A percentile compares a stretch with the other conserved stretches of the same genome.
Conservation (phyloP, 2,797 vertebrate species). For the Cynopterus sphinx region DNA sequence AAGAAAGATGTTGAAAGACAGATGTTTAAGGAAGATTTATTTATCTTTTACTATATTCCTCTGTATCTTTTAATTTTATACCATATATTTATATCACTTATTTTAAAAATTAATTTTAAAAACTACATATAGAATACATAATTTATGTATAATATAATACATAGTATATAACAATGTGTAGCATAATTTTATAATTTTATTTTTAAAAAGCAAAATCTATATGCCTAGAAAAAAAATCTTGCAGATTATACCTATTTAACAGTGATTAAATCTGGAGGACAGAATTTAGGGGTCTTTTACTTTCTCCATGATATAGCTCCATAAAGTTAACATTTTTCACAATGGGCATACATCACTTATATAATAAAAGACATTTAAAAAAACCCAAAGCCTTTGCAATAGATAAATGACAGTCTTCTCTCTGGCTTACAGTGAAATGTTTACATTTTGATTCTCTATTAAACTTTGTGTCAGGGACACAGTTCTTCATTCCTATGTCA, state of each 20-base stretch:
- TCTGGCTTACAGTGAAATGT: not conserved
- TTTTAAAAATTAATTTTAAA: conserved; percentile 24
- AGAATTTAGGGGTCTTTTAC: not conserved
- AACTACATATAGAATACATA: not conserved
- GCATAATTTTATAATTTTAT: not conserved
- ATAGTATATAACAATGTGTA: not conserved
- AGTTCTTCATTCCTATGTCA: not conserved
- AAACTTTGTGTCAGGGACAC: conserved; percentile 24
- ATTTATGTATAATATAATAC: not conserved
- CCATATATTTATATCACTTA: not conserved
- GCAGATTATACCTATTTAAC: not conserved
- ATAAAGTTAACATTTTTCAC: not conserved
- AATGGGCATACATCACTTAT: not conserved
- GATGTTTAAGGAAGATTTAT: not conserved
- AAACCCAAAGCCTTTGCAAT: not conserved
- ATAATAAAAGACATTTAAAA: not conserved
- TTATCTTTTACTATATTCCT: not conserved
- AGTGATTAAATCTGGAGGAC: not conserved
- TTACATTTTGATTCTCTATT: conserved; percentile 15
- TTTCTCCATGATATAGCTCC: not conserved
- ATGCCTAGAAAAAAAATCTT: conserved; percentile 21
- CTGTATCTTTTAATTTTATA: conserved; percentile 26
- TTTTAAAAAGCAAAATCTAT: conserved; percentile 30
- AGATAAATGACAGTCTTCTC: not conserved
- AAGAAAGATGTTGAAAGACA: conserved; percentile 29